Evolutionary conservation across 2,888 invertebrate species (phyloP).

Genomic region (Cetonia aurata): DNA sequence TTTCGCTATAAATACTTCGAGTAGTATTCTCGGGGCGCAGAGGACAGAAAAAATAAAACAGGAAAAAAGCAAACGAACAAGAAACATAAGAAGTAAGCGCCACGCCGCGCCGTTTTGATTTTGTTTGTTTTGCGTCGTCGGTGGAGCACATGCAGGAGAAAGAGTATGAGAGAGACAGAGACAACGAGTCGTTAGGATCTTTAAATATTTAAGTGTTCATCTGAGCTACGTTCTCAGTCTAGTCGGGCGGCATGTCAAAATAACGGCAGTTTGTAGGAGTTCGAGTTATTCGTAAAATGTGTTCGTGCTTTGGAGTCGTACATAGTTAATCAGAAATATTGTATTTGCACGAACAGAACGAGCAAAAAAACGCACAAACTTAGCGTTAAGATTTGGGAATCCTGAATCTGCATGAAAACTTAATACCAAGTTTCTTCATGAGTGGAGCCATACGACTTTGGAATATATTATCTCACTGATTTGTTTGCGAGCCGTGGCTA

Average conservation of each 20-base stretch:
- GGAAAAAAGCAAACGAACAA: conserved; percentile 17
- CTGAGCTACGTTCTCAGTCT: conserved; percentile 9
- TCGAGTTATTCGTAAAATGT: neutral
- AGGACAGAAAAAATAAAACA: conserved; percentile 15
- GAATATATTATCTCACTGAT: neutral
- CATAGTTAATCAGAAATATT: too few relatives aligned
- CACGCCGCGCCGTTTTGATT: conserved; percentile 28
- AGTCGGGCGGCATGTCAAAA: conserved; percentile 22
- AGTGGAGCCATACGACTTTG: too few relatives aligned
- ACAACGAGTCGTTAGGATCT: conserved; percentile 26
- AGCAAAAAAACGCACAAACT: too few relatives aligned
- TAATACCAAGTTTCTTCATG: too few relatives aligned
- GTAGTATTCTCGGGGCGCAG: conserved; percentile 20
- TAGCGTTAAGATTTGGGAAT: neutral
- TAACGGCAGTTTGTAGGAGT: neutral
- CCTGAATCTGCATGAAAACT: neutral
- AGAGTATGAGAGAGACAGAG: too few relatives aligned
- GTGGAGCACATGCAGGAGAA: neutral
- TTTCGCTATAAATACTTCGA: conserved; percentile 37
- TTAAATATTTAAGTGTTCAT: conserved; percentile 37
- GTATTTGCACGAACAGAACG: too few relatives aligned
- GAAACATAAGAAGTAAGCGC: conserved; percentile 25
- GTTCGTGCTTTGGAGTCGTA: too few relatives aligned
- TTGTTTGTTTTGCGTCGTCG: conserved; percentile 36
- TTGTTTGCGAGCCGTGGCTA: neutral